Conservation (phyloP, 2,113 vertebrate genomes). For the Psettodes erumei region DNA sequence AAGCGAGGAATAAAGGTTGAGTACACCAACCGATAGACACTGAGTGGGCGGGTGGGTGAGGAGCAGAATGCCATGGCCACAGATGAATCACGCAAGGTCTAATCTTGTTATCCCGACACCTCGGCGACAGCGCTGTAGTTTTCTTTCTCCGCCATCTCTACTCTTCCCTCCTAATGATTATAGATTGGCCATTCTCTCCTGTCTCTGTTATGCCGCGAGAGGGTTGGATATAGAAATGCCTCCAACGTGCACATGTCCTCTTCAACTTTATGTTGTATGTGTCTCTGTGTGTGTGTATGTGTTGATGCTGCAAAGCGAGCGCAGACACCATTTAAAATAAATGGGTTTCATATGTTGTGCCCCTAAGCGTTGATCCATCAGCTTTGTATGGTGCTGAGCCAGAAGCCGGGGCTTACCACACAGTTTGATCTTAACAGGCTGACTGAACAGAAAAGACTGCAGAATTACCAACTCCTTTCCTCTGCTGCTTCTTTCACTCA, state of each 20-base stretch:
- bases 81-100: slow-evolving; percentile 80
- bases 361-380: slow-evolving; percentile 69
- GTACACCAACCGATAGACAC: slow-evolving; percentile 19
- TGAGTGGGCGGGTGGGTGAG: slow-evolving; percentile 28
- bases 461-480: slow-evolving; percentile 21
- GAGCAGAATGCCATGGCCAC: slow-evolving; percentile 57
- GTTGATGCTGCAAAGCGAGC: slow-evolving; percentile 15
- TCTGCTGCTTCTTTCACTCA: slow-evolving; percentile 17
- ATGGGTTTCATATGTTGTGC: slow-evolving; percentile 80
- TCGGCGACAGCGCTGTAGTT: slow-evolving; percentile 72
- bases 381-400: slow-evolving; percentile 60
- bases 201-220: slow-evolving; percentile 57
- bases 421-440: slow-evolving; percentile 57
- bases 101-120: slow-evolving; percentile 81
- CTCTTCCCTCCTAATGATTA: slow-evolving; percentile 81
- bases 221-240: slow-evolving; percentile 66
- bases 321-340: slow-evolving; percentile 72
- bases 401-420: slow-evolving; percentile 56
- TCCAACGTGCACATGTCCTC: slow-evolving; percentile 42
- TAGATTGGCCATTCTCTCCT: slow-evolving; percentile 73
- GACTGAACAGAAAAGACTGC: slow-evolving; percentile 36
- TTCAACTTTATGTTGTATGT: slow-evolving; percentile 48
- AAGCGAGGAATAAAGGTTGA: slow-evolving; percentile 29
- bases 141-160: slow-evolving; percentile 68
- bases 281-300: slow-evolving; percentile 11